Percentiles rank a stretch among this genome's conserved stretches.
Conservation (phyloP, 2,797 vertebrate species). For the Scyliorhinus canicula region DNA sequence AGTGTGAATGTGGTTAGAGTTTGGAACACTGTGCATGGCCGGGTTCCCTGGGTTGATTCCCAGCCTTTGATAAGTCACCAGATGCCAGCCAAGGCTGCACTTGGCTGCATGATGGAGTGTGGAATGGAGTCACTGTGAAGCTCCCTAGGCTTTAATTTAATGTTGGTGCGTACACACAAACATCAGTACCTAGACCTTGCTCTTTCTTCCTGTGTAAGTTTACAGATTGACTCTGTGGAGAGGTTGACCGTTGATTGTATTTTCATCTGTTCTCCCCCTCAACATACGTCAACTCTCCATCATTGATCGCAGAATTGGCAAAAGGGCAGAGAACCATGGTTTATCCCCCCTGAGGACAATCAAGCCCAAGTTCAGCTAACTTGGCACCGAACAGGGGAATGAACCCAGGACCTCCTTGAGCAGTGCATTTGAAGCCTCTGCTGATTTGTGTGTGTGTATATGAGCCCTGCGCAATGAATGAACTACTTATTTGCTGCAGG, state of each 20-base stretch:
- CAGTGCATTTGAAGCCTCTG: background rate
- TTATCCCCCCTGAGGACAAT: background rate
- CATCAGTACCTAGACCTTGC: background rate
- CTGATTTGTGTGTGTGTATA: background rate
- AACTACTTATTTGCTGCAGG: background rate
- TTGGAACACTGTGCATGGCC: background rate
- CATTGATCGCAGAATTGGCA: background rate
- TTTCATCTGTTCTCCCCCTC: background rate
- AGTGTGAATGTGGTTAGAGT: background rate
- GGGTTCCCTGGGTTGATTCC: background rate
- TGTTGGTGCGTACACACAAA: background rate
- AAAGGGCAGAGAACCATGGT: background rate
- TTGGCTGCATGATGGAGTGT: background rate
- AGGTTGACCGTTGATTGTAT: background rate
- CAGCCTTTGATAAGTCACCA: background rate
- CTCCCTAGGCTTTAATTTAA: background rate
- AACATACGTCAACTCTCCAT: background rate
- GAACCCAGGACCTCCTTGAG: background rate
- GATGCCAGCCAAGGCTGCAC: background rate
- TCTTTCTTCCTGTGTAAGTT: background rate
- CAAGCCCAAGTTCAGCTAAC: background rate
- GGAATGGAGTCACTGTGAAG: background rate
- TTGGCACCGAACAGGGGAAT: background rate
- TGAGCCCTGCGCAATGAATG: background rate
- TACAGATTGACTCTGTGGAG: background rate